These are phyloP conservation scores for Micromussa lordhowensis DNA, from an alignment of 92 coral and sea anemone species.

Conservation along the genomic window DNA sequence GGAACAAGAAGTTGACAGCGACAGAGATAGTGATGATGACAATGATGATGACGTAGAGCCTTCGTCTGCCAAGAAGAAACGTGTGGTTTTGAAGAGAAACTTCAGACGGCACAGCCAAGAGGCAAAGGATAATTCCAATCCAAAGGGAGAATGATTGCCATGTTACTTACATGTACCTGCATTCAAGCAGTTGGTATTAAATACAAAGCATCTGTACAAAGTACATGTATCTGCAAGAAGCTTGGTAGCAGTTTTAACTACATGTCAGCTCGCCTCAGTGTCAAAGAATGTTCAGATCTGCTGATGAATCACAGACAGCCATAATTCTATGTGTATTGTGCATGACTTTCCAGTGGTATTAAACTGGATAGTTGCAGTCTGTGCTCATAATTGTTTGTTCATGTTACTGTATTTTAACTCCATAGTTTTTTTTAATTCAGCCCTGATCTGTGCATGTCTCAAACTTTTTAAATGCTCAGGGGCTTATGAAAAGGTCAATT, in stretches of 20 bases:
- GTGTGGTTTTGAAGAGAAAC: conserved; percentile 83
- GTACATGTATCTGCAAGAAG: not conserved
- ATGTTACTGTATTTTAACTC: not conserved
- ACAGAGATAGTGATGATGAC: conserved; percentile 49
- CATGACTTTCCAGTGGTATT: not conserved
- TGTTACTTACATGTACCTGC: not conserved
- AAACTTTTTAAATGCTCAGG: not conserved
- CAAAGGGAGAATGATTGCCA: not conserved
- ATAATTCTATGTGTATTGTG: not conserved
- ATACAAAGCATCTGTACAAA: too few species aligned
- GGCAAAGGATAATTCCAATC: not conserved
- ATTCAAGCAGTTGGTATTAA: not conserved
- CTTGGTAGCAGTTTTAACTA: not conserved
- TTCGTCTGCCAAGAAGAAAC: conserved; percentile 64
- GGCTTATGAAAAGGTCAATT: not conserved
- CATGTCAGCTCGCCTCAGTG: not conserved
- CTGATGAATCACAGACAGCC: not conserved
- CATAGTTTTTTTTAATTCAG: not conserved
- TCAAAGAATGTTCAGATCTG: not conserved
- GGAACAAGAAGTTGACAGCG: conserved; percentile 39
- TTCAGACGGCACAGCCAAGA: conserved; percentile 50
- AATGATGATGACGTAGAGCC: conserved; percentile 44
- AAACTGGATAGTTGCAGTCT: not conserved
- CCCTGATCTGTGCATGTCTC: not conserved
- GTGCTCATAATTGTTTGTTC: not conserved